Evolutionary conservation across 1,140 invertebrate genomes (phyloP).

Genomic region (Diorhabda elongata): DNA sequence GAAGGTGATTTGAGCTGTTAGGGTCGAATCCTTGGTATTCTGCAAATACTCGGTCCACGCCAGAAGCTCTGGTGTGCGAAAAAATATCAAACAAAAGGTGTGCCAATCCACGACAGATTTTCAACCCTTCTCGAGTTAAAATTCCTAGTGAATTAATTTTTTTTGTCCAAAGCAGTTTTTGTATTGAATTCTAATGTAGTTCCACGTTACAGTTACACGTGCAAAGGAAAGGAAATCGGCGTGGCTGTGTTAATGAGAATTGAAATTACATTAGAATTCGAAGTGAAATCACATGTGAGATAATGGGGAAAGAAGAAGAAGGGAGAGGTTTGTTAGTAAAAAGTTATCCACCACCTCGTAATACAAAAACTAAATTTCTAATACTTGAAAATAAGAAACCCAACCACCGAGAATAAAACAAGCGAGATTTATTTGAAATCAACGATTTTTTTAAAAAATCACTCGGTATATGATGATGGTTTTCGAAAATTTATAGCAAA

Average conservation of each 20-base stretch:
- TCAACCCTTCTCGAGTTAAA: background rate
- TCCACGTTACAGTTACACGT: slow-evolving; percentile 19
- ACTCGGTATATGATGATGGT: background rate
- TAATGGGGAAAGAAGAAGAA: background rate
- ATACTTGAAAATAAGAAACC: slow-evolving; percentile 4
- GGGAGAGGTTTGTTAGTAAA: slow-evolving; percentile 12
- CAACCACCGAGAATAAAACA: slow-evolving; percentile 18
- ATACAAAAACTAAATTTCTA: slow-evolving; percentile 8
- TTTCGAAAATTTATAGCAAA: too few relatives aligned
- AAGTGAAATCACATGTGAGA: slow-evolving; percentile 5
- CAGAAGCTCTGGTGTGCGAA: slow-evolving; percentile 26
- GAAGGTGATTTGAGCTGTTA: slow-evolving; percentile 13
- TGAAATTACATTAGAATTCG: background rate
- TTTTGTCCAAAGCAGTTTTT: background rate
- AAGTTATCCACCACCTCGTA: background rate
- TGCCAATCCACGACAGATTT: background rate
- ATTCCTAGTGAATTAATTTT: background rate
- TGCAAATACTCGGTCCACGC: slow-evolving; percentile 32
- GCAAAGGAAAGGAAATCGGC: slow-evolving; percentile 23
- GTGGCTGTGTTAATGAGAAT: slow-evolving; percentile 14
- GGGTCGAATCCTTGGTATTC: slow-evolving; percentile 32
- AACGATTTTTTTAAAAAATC: background rate
- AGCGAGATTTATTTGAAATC: background rate
- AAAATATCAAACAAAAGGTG: slow-evolving; percentile 11
- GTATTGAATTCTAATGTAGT: slow-evolving; percentile 13